Evolutionary conservation across 2,113 vertebrate species (phyloP).

Genomic region (Sakesphorus luctuosus): DNA sequence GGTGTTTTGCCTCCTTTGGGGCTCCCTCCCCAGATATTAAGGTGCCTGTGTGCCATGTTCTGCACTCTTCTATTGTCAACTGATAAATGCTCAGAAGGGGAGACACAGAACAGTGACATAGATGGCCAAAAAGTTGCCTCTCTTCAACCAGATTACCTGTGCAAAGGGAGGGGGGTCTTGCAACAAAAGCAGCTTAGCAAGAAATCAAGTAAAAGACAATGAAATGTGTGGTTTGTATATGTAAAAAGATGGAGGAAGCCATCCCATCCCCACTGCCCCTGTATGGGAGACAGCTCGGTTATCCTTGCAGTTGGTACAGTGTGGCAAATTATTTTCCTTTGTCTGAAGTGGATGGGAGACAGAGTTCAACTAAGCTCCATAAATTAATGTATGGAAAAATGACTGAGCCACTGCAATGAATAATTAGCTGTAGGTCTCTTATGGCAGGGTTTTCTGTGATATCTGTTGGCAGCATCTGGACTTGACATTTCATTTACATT

Average conservation of each 20-base stretch:
- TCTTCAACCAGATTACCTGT: background rate
- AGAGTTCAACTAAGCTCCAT: conserved; percentile 67
- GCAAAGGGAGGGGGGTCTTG: background rate
- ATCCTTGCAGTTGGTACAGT: conserved; percentile 46
- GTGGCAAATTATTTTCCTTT: conserved; percentile 80
- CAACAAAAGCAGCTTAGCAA: conserved; percentile 18
- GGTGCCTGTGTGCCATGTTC: background rate
- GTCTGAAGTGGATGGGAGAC: conserved; percentile 77
- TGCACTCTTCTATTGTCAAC: background rate
- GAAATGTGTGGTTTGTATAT: conserved; percentile 60
- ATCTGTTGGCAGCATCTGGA: conserved; percentile 56
- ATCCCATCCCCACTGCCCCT: conserved; percentile 50
- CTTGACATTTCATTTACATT: conserved; percentile 55
- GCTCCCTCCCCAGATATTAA: background rate
- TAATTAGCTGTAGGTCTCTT: conserved; percentile 65
- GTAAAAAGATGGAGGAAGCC: conserved; percentile 68
- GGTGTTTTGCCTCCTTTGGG: conserved; percentile 11
- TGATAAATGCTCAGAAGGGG: background rate
- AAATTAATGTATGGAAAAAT: conserved; percentile 68
- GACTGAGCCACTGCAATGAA: conserved; percentile 54
- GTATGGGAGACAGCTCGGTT: conserved; percentile 42
- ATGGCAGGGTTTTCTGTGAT: conserved; percentile 18
- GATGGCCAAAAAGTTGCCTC: conserved; percentile 9
- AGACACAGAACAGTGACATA: background rate
- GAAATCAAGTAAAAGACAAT: conserved; percentile 64